phyloP scores from a whole-genome alignment of 2,797 vertebrate species.

The Myiotriccus ornatus region DNA sequence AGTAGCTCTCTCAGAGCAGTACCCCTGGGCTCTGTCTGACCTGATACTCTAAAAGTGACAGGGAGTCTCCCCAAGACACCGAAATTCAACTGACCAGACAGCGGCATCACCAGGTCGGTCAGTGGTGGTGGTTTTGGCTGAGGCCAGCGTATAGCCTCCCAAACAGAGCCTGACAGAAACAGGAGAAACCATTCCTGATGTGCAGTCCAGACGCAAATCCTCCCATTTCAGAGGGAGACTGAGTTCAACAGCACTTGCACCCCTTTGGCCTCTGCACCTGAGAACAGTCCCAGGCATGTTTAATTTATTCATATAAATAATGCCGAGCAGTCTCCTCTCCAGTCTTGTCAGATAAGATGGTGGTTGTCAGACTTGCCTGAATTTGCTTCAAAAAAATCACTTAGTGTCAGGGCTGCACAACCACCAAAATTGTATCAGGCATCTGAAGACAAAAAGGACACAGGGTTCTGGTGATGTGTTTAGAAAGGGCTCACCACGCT shows the following conservation, averaged over 20 bases:
- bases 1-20: not conserved
- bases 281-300: not conserved
- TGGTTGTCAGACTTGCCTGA: conserved; percentile 1
- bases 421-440: not conserved
- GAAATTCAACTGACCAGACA: not conserved
- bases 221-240: not conserved
- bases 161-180: not conserved
- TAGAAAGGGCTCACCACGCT: not conserved
- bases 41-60: not conserved
- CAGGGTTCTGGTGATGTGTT: not conserved
- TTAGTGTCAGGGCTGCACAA: not conserved
- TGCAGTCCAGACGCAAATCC: not conserved
- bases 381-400: conserved; percentile 9
- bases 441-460: conserved; percentile 1
- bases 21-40: not conserved
- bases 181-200: not conserved
- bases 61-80: accelerated
- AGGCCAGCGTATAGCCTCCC: not conserved
- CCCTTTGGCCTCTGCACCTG: not conserved
- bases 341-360: not conserved
- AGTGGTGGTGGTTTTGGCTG: not conserved
- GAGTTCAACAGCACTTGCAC: not conserved
- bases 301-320: conserved; percentile 19
- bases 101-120: not conserved
- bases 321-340: not conserved